Conservation (phyloP, 2,888 invertebrate species). For the Lysandra bellargus region DNA sequence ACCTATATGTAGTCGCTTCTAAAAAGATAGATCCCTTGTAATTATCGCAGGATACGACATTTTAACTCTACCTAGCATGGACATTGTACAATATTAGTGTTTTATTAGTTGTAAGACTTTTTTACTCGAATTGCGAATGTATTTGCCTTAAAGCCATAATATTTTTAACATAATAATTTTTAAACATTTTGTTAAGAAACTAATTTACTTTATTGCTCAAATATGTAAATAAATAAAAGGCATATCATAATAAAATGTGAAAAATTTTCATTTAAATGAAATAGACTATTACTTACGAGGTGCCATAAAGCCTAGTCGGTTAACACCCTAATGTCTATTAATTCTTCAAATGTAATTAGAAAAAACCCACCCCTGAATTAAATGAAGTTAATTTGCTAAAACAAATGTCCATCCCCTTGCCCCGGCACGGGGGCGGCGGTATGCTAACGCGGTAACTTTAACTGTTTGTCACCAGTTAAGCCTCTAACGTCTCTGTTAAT, state of each 20-base stretch:
- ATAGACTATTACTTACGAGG: constrained; percentile 8
- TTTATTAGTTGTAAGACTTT: too few species aligned
- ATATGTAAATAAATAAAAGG: background rate
- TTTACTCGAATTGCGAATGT: too few species aligned
- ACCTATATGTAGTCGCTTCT: background rate
- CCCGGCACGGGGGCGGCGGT: constrained; percentile 49
- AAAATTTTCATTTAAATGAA: background rate
- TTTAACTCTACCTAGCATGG: background rate
- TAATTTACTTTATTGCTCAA: background rate
- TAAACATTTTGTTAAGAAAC: too few species aligned
- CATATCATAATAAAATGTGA: background rate
- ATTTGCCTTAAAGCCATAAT: too few species aligned
- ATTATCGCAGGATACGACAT: background rate
- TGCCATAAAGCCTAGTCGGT: constrained; percentile 13
- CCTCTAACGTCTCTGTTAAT: constrained; percentile 44
- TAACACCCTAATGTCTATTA: constrained; percentile 21
- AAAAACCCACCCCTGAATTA: constrained; percentile 28
- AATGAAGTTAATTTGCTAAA: constrained; percentile 34
- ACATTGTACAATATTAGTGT: background rate
- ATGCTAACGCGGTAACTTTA: constrained; percentile 50
- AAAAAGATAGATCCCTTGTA: constrained; percentile 8
- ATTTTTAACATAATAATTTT: too few species aligned
- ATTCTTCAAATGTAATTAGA: constrained; percentile 28
- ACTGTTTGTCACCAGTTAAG: constrained; percentile 44
- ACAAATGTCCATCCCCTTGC: constrained; percentile 35